phyloP scores from a whole-genome alignment of 2,797 vertebrate genomes.

The Octomys mimax region DNA sequence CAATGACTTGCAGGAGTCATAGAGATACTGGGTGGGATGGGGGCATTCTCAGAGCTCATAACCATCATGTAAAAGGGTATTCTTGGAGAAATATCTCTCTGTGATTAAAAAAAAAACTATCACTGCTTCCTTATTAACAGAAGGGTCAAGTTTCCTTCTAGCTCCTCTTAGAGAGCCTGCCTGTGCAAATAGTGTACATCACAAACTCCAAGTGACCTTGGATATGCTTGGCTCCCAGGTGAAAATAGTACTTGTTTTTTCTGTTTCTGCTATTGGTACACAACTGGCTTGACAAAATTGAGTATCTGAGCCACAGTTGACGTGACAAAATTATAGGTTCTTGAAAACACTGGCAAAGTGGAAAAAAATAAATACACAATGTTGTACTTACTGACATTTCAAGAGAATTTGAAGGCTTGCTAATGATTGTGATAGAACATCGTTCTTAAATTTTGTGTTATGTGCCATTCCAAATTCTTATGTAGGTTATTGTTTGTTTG shows the following conservation, averaged over 20 bases:
- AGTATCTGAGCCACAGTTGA: neutral
- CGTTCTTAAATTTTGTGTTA: neutral
- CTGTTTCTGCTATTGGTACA: neutral
- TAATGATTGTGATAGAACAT: neutral
- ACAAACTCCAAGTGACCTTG: neutral
- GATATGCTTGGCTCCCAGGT: neutral
- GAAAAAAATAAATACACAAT: neutral
- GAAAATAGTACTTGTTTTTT: neutral
- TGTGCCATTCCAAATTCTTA: neutral
- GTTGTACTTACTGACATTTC: neutral
- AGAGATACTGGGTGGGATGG: neutral
- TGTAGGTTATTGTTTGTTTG: neutral
- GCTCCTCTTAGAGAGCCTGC: neutral
- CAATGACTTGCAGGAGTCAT: constrained; percentile 35
- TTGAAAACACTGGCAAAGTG: constrained; percentile 8
- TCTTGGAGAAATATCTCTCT: neutral
- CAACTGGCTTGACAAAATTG: constrained; percentile 19
- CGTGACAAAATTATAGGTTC: neutral
- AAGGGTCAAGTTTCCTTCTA: neutral
- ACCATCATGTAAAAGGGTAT: neutral
- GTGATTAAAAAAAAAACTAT: neutral
- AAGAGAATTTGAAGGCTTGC: neutral
- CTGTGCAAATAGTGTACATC: neutral
- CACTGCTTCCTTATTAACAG: neutral
- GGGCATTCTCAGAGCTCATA: neutral